These are phyloP conservation scores for Bombus confusus DNA, from an alignment of 1,140 invertebrate species.

Conservation along the genomic window DNA sequence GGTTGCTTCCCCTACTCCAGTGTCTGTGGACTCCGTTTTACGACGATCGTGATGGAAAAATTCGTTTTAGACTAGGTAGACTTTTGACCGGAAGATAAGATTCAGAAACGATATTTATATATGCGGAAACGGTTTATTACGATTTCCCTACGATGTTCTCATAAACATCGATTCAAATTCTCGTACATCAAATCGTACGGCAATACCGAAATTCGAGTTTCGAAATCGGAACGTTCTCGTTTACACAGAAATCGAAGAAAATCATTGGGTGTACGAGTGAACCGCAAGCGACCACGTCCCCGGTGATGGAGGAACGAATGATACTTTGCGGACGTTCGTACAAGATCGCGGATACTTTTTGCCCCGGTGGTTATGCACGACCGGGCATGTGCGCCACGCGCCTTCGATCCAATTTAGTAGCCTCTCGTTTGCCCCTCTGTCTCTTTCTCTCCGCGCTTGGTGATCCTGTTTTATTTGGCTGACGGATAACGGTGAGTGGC, in stretches of 20 bases:
- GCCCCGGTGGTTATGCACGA: conserved; percentile 29
- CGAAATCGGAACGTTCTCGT: neutral
- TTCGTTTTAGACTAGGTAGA: neutral
- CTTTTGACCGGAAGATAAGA: neutral
- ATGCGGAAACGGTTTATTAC: neutral
- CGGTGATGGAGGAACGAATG: neutral
- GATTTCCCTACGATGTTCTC: neutral
- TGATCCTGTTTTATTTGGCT: conserved; percentile 1
- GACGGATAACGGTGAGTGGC: neutral
- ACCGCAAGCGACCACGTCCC: conserved; percentile 18
- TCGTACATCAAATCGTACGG: neutral
- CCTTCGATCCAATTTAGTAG: conserved; percentile 43
- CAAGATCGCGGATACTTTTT: conserved; percentile 26
- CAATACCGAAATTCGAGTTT: neutral
- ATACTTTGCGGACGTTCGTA: conserved; percentile 11
- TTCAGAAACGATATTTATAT: neutral
- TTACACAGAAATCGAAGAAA: neutral
- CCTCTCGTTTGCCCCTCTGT: neutral
- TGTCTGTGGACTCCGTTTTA: too few species aligned
- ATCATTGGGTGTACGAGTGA: neutral
- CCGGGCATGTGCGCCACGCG: conserved; percentile 30
- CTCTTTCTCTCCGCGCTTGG: neutral
- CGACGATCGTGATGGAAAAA: neutral
- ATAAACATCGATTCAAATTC: too few species aligned
- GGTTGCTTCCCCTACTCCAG: too few species aligned